These are phyloP conservation scores for Macrocentrus cingulum DNA, from an alignment of 1,140 invertebrate genomes.

Conservation along the genomic window DNA sequence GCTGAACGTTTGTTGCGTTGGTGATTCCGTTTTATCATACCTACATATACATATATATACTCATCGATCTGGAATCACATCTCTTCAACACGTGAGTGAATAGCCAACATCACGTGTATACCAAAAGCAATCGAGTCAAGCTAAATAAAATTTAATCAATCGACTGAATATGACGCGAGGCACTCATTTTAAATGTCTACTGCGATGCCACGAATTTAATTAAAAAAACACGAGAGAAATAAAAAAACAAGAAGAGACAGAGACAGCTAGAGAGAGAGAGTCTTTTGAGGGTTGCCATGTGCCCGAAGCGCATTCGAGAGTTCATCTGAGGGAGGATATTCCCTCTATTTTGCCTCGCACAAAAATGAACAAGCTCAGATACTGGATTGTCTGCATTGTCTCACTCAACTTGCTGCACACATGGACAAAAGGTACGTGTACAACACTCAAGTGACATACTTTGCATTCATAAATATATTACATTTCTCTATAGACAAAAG, in stretches of 20 bases:
- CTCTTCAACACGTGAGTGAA: neutral
- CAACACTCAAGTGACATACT: constrained; percentile 16
- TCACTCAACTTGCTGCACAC: constrained; percentile 14
- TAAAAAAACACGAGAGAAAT: neutral
- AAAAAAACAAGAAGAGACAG: neutral
- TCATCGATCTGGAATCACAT: neutral
- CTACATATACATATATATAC: no score
- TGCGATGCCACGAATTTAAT: no score
- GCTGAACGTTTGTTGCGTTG: constrained; percentile 2
- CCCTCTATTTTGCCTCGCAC: constrained; percentile 1
- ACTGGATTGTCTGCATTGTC: constrained; percentile 24
- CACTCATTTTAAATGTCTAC: neutral
- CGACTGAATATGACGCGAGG: neutral
- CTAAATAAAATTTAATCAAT: neutral
- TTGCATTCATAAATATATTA: constrained; percentile 11
- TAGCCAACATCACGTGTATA: neutral
- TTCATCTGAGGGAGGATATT: constrained; percentile 16
- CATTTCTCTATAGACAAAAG: no score
- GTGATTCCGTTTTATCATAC: neutral
- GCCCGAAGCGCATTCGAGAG: constrained; percentile 21
- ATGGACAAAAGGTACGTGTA: constrained; percentile 23
- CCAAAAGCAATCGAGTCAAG: no score
- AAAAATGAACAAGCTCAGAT: constrained; percentile 19
- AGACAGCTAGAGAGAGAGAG: neutral
- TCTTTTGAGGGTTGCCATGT: constrained; percentile 22